Conservation (phyloP, 1,140 invertebrate species). For the Melipona quadrifasciata region DNA sequence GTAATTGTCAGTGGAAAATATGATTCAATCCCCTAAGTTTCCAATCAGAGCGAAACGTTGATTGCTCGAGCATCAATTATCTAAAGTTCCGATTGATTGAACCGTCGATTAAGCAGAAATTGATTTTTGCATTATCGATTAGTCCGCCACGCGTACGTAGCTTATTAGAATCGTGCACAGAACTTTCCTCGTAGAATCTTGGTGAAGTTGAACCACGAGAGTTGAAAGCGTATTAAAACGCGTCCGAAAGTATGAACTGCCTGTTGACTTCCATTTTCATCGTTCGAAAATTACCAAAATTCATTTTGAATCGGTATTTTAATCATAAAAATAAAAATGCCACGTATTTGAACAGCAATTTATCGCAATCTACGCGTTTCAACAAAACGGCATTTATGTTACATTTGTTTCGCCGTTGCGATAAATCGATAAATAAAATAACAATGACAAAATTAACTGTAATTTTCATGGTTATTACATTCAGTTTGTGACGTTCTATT, state of each 20-base stretch:
- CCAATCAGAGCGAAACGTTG: not conserved
- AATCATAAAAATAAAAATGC: too few relatives aligned
- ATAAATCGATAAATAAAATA: too few relatives aligned
- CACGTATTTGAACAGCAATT: too few relatives aligned
- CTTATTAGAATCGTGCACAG: not conserved
- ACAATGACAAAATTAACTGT: too few relatives aligned
- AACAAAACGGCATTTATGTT: too few relatives aligned
- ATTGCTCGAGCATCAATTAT: not conserved
- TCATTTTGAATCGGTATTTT: too few relatives aligned
- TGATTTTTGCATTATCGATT: not conserved
- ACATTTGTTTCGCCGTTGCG: too few relatives aligned
- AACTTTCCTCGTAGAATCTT: not conserved
- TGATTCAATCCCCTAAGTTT: not conserved
- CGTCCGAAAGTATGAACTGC: not conserved
- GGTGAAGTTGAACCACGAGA: not conserved
- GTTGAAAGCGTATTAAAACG: not conserved
- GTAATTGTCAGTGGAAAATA: not conserved
- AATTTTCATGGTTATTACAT: too few relatives aligned
- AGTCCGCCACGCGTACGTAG: not conserved
- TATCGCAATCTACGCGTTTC: too few relatives aligned
- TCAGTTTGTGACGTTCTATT: too few relatives aligned
- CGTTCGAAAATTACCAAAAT: too few relatives aligned
- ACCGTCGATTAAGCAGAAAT: not conserved
- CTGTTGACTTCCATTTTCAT: not conserved
- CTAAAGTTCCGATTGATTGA: not conserved